A percentile compares a stretch with the other conserved stretches of the same genome.
phyloP scores from a whole-genome alignment of 2,888 invertebrate species.

The Temnothorax unifasciatus region DNA sequence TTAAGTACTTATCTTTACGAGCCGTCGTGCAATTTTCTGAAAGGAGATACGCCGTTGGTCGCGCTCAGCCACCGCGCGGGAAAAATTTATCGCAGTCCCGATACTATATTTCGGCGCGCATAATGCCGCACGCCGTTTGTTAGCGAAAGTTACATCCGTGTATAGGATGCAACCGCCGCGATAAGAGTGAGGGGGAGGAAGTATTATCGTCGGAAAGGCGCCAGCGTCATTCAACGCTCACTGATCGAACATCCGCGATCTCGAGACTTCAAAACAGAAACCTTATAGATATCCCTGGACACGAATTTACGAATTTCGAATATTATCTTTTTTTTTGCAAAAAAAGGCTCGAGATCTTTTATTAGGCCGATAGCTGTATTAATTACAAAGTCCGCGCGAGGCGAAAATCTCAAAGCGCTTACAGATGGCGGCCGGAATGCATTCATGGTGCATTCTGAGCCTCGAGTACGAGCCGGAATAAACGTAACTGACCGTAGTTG shows the following conservation, averaged over 20 bases:
- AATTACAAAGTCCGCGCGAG: conserved; percentile 47
- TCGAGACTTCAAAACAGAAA: neutral
- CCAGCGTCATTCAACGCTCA: conserved; percentile 40
- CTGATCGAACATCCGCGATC: neutral
- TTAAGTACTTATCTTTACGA: conserved; percentile 76
- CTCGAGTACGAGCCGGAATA: conserved; percentile 66
- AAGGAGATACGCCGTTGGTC: conserved; percentile 68
- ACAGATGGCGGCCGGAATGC: conserved; percentile 52
- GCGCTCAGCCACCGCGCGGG: conserved; percentile 6
- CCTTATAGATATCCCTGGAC: too few species aligned
- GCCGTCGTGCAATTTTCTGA: conserved; percentile 69
- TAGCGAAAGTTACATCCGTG: conserved; percentile 59
- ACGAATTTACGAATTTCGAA: too few species aligned
- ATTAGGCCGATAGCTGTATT: neutral
- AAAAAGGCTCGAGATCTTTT: neutral
- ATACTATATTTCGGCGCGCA: conserved; percentile 65
- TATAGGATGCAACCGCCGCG: conserved; percentile 21
- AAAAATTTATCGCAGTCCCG: conserved; percentile 71
- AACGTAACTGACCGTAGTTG: conserved; percentile 70
- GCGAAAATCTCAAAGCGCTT: conserved; percentile 60
- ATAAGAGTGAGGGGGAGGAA: conserved; percentile 55
- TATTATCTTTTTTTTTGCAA: neutral
- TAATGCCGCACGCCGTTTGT: conserved; percentile 57
- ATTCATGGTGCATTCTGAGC: conserved; percentile 56
- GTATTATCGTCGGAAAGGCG: conserved; percentile 47